phyloP scores from a whole-genome alignment of 2,113 vertebrate species.

The Cottus gobio region DNA sequence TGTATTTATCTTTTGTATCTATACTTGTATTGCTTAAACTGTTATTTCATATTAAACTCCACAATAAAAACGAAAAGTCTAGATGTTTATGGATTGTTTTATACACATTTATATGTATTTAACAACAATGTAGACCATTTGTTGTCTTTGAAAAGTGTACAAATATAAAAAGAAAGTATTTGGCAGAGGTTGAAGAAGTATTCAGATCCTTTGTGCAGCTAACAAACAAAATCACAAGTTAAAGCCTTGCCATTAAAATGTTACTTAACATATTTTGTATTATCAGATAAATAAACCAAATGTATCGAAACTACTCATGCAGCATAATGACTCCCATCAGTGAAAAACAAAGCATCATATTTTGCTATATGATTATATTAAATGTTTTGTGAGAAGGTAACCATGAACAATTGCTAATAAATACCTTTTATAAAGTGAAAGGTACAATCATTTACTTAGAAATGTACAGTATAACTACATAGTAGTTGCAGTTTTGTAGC shows the following conservation, averaged over 20 bases:
- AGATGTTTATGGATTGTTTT: not conserved
- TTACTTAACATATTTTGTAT: not conserved
- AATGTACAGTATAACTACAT: not conserved
- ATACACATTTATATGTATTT: not conserved
- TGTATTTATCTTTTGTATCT: not conserved
- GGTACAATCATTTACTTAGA: not conserved
- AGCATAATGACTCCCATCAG: not conserved
- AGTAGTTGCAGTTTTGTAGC: not conserved
- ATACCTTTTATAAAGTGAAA: not conserved
- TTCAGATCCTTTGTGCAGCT: not conserved
- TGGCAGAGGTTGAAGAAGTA: not conserved
- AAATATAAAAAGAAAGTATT: not conserved
- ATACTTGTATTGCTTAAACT: not conserved
- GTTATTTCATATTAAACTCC: too few species aligned
- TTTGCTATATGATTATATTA: not conserved
- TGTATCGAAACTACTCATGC: not conserved
- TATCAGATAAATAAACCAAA: not conserved
- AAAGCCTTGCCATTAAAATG: not conserved
- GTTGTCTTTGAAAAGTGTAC: not conserved
- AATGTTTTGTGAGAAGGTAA: not conserved
- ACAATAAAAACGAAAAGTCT: not conserved
- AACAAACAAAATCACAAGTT: not conserved
- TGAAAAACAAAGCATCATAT: not conserved
- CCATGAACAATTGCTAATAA: not conserved
- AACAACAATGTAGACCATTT: not conserved